phyloP scores from a whole-genome alignment of 2,797 vertebrate species.

The Danio choprae region DNA sequence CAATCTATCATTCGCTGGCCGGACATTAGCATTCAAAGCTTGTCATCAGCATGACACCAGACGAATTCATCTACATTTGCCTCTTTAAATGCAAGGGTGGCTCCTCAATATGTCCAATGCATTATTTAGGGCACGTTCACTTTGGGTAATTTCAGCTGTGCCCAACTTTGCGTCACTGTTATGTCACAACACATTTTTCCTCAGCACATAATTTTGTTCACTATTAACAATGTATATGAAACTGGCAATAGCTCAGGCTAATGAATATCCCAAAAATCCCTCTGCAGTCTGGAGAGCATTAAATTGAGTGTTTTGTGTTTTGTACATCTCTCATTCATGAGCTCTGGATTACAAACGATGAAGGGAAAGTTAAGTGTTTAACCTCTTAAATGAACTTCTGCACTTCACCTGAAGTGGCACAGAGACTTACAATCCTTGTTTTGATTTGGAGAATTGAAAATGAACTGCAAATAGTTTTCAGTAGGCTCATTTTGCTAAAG shows the following conservation, averaged over 20 bases:
- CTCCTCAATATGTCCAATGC: slow-evolving; percentile 42
- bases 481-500: neutral
- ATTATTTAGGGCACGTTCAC: slow-evolving; percentile 36
- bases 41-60: slow-evolving; percentile 39
- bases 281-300: slow-evolving; percentile 37
- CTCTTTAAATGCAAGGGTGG: slow-evolving; percentile 39
- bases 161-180: slow-evolving; percentile 41
- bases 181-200: slow-evolving; percentile 35
- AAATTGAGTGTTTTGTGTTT: slow-evolving; percentile 12
- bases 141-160: slow-evolving; percentile 25
- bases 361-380: slow-evolving; percentile 47
- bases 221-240: slow-evolving; percentile 49
- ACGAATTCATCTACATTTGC: slow-evolving; percentile 49
- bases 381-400: slow-evolving; percentile 44
- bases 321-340: slow-evolving; percentile 33
- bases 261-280: slow-evolving; percentile 42
- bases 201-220: slow-evolving; percentile 45
- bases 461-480: slow-evolving; percentile 47
- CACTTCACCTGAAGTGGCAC: slow-evolving; percentile 33
- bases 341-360: slow-evolving; percentile 44
- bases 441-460: slow-evolving; percentile 17
- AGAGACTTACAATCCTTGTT: slow-evolving; percentile 23
- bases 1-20: slow-evolving; percentile 43
- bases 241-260: slow-evolving; percentile 43
- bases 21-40: slow-evolving; percentile 44